Base-by-base conservation (phyloP, 2,888 invertebrate genomes). In the Congeria kusceri region DNA sequence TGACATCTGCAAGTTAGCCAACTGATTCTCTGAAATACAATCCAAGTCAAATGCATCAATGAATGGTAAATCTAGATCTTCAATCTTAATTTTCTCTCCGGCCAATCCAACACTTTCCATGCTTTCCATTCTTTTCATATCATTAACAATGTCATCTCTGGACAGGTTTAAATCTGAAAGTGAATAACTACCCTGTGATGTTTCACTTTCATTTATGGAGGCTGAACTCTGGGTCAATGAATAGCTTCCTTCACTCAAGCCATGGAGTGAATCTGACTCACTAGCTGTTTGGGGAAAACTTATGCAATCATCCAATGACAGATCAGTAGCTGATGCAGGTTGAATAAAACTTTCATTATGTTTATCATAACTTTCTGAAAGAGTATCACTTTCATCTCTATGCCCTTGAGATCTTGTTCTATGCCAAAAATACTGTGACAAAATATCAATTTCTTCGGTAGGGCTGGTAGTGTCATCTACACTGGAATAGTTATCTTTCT, bases 381-480 rank as follows among this genome's bases (percentile, higher is more conserved):
- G 25, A 25, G 58, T 57, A 39, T 63, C 63, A 25, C 53, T 53
- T 20, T 53, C 53, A 2, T 18, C 53, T 25, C 53, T 53, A 15
- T 15, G 56, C 15, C 59, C 46, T 3, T 44, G 65, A 58, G 76
- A 69, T 1, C 47, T 18, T 47, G 67, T 59, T 32, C 76, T 76
- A 53, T 69, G 57, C 69, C 63, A 76, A 20, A 62, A 64, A 49
- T 72, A 85, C 25, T 86, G 83, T 56, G 84, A 83, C 1, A 91
- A 72, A 53, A 91, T 84, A 58, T 89, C 90, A 53, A 84, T 84
- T 49, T 92, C 91, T 58, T 86, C 80, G 2, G 91, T 88, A 18
- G 92, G 91, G 76, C 91, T 92, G 4, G 92, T 86, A 0, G 93
- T 92, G 83, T 94, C 93, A 88, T 94, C 94, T 15, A 91, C 88